Evolutionary conservation across 2,888 invertebrate genomes (phyloP).

Genomic region (Vesta saturnalis): DNA sequence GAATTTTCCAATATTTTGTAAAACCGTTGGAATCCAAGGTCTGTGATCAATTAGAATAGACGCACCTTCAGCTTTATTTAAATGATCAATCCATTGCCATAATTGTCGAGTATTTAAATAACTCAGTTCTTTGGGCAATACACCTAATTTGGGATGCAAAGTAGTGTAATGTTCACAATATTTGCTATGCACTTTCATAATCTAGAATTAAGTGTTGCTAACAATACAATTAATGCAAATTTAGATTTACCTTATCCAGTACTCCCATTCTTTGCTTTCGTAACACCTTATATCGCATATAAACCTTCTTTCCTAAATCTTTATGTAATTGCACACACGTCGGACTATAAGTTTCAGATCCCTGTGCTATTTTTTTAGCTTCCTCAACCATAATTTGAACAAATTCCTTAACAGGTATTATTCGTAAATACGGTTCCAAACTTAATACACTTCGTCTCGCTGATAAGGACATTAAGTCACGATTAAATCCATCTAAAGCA

Average conservation of each 20-base stretch:
- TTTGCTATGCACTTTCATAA: conserved; percentile 52
- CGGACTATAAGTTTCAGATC: conserved; percentile 84
- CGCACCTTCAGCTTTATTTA: conserved; percentile 52
- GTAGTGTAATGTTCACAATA: conserved; percentile 55
- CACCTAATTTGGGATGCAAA: conserved; percentile 46
- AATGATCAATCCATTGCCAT: conserved; percentile 75
- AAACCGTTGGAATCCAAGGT: conserved; percentile 74
- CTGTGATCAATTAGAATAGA: conserved; percentile 60
- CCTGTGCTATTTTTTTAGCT: conserved; percentile 74
- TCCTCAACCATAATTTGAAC: conserved; percentile 75
- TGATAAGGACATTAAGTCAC: conserved; percentile 74
- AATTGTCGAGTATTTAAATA: conserved; percentile 71
- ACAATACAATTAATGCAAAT: not conserved
- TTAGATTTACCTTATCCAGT: conserved; percentile 69
- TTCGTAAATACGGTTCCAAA: conserved; percentile 56
- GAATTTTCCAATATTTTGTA: conserved; percentile 80
- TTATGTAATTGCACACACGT: conserved; percentile 71
- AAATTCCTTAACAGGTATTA: conserved; percentile 61
- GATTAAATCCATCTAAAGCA: conserved; percentile 71
- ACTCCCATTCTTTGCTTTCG: conserved; percentile 73
- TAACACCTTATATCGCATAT: conserved; percentile 73
- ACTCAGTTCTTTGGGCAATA: conserved; percentile 48
- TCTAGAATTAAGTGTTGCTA: conserved; percentile 41
- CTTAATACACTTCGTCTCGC: conserved; percentile 60
- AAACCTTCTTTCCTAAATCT: conserved; percentile 76